Percentiles rank a stretch among this genome's conserved stretches.
Evolutionary conservation across 2,888 invertebrate species (phyloP).

Genomic region (Leucophenga maculata): DNA sequence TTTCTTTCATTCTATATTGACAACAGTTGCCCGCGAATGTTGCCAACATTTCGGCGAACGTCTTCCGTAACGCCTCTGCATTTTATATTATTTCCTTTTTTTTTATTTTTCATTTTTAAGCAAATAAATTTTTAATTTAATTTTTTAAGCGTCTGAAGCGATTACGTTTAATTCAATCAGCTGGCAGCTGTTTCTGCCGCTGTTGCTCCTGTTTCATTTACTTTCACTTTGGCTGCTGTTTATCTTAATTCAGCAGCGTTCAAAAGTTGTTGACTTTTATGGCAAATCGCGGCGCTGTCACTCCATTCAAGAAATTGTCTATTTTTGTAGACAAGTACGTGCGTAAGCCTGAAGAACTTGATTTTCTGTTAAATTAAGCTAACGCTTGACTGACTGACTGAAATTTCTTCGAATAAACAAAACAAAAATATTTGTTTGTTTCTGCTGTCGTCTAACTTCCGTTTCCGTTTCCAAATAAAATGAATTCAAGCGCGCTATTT

Average conservation of each 20-base stretch:
- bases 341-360: slow-evolving; percentile 1
- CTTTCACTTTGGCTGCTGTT: slow-evolving; percentile 29
- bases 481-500: no score
- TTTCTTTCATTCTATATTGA: no score
- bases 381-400: slow-evolving; percentile 43
- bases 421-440: not conserved
- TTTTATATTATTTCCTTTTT: not conserved
- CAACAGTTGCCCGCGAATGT: no score
- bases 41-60: slow-evolving; percentile 29
- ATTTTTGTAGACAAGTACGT: no score
- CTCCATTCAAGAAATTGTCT: no score
- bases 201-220: not conserved
- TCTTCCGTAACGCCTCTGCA: slow-evolving; percentile 2
- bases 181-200: not conserved
- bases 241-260: slow-evolving; percentile 45
- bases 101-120: slow-evolving; percentile 39
- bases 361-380: not conserved
- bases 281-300: slow-evolving; percentile 39
- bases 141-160: slow-evolving; percentile 58
- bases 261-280: slow-evolving; percentile 62
- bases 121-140: slow-evolving; percentile 63
- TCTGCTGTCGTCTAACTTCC: not conserved
- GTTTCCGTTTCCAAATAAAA: not conserved
- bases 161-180: slow-evolving; percentile 62
- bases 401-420: slow-evolving; percentile 49